A percentile compares a stretch with the other conserved stretches of the same genome.
Evolutionary conservation across 2,797 vertebrate species (phyloP).

Genomic region (Tamandua tetradactyla): DNA sequence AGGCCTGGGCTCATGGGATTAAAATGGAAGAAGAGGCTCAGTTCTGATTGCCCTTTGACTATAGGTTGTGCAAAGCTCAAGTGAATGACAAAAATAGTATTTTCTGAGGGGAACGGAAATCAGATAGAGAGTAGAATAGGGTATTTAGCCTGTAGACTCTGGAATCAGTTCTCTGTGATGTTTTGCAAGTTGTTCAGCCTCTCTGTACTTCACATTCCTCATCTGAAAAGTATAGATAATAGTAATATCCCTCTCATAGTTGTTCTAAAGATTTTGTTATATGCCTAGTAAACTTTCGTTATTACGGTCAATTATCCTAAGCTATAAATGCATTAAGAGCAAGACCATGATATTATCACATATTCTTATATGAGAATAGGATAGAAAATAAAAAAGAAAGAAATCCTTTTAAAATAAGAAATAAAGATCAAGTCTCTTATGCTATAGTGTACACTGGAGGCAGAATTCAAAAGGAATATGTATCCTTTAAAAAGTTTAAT

Average conservation of each 20-base stretch:
- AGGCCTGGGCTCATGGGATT: not conserved
- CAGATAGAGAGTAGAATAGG: not conserved
- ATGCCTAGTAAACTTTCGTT: not conserved
- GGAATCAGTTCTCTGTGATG: not conserved
- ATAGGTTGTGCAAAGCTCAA: not conserved
- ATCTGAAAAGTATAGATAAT: not conserved
- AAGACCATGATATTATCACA: not conserved
- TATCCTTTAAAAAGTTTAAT: not conserved
- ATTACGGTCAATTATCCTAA: not conserved
- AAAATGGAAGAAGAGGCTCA: accelerated
- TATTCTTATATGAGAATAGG: not conserved
- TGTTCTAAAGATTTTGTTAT: not conserved
- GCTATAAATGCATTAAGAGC: not conserved
- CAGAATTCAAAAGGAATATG: not conserved
- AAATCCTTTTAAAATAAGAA: not conserved
- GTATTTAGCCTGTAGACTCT: not conserved
- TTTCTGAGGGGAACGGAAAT: not conserved
- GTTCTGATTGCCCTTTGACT: not conserved
- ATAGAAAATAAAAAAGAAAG: not conserved
- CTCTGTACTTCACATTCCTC: not conserved
- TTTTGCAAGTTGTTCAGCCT: not conserved
- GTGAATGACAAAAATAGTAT: not conserved
- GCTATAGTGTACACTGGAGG: accelerated
- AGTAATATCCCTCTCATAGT: not conserved
- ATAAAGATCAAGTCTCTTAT: not conserved